Base-by-base conservation (phyloP, 2,888 invertebrate species). In the Cheiracanthium punctorium region DNA sequence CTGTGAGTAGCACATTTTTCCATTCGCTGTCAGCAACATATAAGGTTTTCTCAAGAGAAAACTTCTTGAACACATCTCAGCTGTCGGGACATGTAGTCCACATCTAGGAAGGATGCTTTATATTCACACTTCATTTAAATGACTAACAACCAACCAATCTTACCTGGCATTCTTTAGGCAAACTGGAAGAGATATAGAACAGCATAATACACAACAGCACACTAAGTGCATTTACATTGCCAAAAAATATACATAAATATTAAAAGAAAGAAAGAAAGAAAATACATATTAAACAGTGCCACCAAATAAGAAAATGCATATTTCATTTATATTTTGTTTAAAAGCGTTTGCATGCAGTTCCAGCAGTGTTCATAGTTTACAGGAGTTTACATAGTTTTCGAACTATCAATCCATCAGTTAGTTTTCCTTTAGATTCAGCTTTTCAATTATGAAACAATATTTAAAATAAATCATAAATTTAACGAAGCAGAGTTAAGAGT, bases 131-230 rank as follows among this genome's bases (percentile, higher is more conserved):
- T 58, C 24, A 24, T 8, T 48, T 17, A 48, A n/a, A 17, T 10
- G 17, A n/a, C 17, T 48, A n/a, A 17, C 48, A 48, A n/a, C n/a
- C n/a, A 10, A 37, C 37, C 37, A 4, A 58, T 58, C 24, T 4
- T 58, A 58, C 77, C 48, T 72, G 75, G 29, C 64, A 43, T 48
- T 33, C 70, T 30, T 71, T 28, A 74, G 70, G 58, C 37, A 70
- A 81, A 75, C 48, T 82, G 82, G 76, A 76, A 82, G 58, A 72
- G 70, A 72, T 77, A 58, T 70, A 72, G 24, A 72, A 76, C 64
- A 64, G 76, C 41, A 77, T 43, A 76, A 75, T 24, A 58, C 24
- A 74, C 48, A 64, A 82, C 43, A 77, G 82, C 76, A 77, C 82
- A 80, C 64, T 41, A 41, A 71, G 82, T 76, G 82, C 76, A 77